phyloP scores from a whole-genome alignment of 1,140 invertebrate genomes.

The Thaumatotibia leucotreta region DNA sequence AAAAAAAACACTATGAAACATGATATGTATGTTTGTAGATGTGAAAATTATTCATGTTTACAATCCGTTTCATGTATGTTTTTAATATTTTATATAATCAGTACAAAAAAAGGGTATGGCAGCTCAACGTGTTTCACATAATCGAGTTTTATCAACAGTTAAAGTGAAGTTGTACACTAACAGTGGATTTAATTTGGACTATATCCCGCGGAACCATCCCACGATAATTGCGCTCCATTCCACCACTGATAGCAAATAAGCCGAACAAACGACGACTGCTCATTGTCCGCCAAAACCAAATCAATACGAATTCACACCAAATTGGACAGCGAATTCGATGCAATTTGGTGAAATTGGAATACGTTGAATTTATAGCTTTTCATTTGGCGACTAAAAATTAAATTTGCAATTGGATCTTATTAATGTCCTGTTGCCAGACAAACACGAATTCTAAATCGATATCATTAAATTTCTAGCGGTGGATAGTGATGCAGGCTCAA shows the following conservation, averaged over 20 bases:
- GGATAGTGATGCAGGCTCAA: too few species aligned
- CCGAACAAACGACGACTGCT: background rate
- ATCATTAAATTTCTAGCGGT: too few species aligned
- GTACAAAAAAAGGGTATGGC: too few species aligned
- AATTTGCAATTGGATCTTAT: background rate
- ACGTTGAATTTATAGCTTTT: background rate
- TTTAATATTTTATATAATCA: too few species aligned
- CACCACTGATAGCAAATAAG: background rate
- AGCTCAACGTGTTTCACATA: background rate
- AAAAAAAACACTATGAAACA: too few species aligned
- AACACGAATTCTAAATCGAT: too few species aligned
- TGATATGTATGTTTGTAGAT: too few species aligned
- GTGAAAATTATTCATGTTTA: too few species aligned
- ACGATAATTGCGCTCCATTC: background rate
- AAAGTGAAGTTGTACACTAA: background rate
- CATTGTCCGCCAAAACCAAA: background rate
- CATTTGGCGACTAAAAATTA: background rate
- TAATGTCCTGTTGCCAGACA: too few species aligned
- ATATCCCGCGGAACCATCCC: background rate
- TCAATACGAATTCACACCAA: background rate
- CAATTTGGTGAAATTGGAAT: conserved; percentile 8
- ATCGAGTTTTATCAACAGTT: background rate
- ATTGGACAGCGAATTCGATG: background rate
- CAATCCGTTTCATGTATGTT: background rate
- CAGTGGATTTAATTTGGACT: background rate